These are phyloP conservation scores for Barypeithes pellucidus DNA, from an alignment of 2,888 invertebrate species.

Conservation along the genomic window DNA sequence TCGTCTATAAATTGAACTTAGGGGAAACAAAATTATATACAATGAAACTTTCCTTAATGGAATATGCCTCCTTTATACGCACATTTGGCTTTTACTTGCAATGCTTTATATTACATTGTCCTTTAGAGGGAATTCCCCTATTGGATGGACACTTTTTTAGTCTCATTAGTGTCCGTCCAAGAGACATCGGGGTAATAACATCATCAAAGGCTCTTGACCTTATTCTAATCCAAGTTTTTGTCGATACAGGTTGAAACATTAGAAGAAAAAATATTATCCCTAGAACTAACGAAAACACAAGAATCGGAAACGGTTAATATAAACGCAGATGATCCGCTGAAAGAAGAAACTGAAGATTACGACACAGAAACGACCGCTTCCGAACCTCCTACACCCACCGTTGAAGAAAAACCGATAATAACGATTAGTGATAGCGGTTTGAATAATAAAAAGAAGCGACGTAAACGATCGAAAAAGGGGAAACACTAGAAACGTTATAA, in stretches of 20 bases:
- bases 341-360: constrained; percentile 74
- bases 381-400: constrained; percentile 73
- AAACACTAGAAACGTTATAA: constrained; percentile 70
- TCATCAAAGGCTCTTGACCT: background rate
- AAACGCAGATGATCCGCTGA: constrained; percentile 58
- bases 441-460: constrained; percentile 70
- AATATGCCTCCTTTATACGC: no score
- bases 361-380: constrained; percentile 68
- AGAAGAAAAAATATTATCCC: constrained; percentile 91
- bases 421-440: constrained; percentile 69
- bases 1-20: background rate
- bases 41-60: no score
- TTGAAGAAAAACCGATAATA: constrained; percentile 72
- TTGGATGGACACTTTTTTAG: background rate
- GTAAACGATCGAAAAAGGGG: constrained; percentile 73
- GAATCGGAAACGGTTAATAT: constrained; percentile 59
- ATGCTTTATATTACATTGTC: no score
- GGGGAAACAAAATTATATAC: background rate
- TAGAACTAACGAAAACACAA: constrained; percentile 78
- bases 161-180: background rate
- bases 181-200: background rate
- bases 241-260: constrained; percentile 78
- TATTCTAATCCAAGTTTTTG: background rate
- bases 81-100: no score
- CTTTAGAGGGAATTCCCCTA: background rate